Evolutionary conservation across 2,888 invertebrate genomes (phyloP).

Genomic region (Coecobrya sp.): DNA sequence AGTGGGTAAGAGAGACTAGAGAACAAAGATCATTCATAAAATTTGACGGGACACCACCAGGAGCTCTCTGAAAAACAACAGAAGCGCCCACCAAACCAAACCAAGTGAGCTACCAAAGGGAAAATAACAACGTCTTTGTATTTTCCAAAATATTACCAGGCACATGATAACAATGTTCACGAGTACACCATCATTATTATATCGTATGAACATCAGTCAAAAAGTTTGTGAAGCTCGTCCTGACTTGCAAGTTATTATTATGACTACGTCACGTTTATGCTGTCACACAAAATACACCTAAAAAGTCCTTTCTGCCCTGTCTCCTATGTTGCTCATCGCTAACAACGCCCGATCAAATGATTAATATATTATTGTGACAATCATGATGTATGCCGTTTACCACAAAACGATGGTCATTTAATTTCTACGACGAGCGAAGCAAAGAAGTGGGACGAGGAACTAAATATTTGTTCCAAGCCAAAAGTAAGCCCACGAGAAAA

Average conservation of each 20-base stretch:
- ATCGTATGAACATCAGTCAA: slow-evolving; percentile 46
- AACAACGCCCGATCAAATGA: slow-evolving; percentile 67
- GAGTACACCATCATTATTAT: neutral
- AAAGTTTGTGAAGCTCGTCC: slow-evolving; percentile 7
- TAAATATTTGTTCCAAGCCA: neutral
- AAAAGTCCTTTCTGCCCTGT: neutral
- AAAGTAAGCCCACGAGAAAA: slow-evolving; percentile 9
- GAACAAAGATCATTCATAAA: slow-evolving; percentile 79
- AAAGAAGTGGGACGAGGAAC: slow-evolving; percentile 6
- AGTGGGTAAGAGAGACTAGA: neutral
- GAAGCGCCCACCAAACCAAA: slow-evolving; percentile 57
- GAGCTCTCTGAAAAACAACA: slow-evolving; percentile 64
- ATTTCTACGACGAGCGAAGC: slow-evolving; percentile 10
- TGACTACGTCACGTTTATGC: slow-evolving; percentile 52
- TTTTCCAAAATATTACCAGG: slow-evolving; percentile 33
- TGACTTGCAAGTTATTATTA: slow-evolving; percentile 53
- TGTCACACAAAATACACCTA: slow-evolving; percentile 68
- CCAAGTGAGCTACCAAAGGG: neutral
- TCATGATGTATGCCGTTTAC: slow-evolving; percentile 64
- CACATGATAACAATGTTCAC: slow-evolving; percentile 37
- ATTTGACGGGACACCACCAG: slow-evolving; percentile 69
- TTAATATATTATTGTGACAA: slow-evolving; percentile 77
- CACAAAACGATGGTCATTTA: slow-evolving; percentile 47
- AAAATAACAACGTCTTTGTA: neutral
- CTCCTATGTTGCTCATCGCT: slow-evolving; percentile 13